Percentiles rank a stretch among this genome's conserved stretches.
These are phyloP conservation scores for Tragopan temminckii DNA, from an alignment of 2,797 vertebrate species.

Conservation along the genomic window DNA sequence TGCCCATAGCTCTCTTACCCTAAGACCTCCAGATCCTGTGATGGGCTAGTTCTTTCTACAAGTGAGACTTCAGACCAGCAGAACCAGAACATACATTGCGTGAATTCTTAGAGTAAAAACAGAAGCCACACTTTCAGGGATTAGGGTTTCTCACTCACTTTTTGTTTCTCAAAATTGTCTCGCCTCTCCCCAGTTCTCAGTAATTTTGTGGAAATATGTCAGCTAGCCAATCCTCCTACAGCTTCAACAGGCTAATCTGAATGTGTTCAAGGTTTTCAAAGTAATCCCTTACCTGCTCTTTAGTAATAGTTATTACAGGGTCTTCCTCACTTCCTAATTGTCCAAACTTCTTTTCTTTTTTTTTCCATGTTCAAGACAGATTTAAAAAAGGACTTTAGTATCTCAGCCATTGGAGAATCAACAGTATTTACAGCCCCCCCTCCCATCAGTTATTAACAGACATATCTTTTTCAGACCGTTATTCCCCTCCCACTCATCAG, in stretches of 20 bases:
- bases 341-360: slow-evolving; percentile 86
- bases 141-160: background rate
- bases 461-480: background rate
- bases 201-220: background rate
- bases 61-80: background rate
- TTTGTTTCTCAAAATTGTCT: background rate
- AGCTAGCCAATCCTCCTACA: slow-evolving; percentile 27
- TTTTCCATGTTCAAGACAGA: slow-evolving; percentile 86
- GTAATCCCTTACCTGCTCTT: slow-evolving; percentile 75
- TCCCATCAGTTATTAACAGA: slow-evolving; percentile 44
- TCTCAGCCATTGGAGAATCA: slow-evolving; percentile 79
- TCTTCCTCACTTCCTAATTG: slow-evolving; percentile 86
- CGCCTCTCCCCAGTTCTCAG: slow-evolving; percentile 2
- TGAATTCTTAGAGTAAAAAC: background rate
- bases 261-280: slow-evolving; percentile 59
- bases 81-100: background rate
- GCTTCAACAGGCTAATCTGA: background rate
- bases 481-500: slow-evolving; percentile 39
- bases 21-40: background rate
- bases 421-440: slow-evolving; percentile 37
- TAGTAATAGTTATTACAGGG: slow-evolving; percentile 81
- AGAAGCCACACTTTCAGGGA: background rate
- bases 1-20: background rate
- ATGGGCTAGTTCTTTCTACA: background rate
- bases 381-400: slow-evolving; percentile 85